Percentiles rank a stretch among this genome's conserved stretches.
These are phyloP conservation scores for Asarcornis scutulata DNA, from an alignment of 2,113 vertebrate genomes.

Conservation along the genomic window DNA sequence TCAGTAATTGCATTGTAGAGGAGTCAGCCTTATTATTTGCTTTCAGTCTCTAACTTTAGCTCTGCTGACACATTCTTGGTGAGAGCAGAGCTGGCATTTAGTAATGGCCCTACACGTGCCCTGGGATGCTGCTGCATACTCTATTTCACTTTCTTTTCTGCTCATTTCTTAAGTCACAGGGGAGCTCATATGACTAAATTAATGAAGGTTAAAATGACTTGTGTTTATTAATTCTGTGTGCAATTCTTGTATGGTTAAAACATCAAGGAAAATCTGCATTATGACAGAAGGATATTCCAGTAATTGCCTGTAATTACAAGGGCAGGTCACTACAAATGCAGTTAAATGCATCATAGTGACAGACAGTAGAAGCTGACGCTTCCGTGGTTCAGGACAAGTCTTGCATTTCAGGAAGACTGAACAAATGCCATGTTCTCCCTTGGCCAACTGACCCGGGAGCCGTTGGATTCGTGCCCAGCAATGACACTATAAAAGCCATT, in stretches of 20 bases:
- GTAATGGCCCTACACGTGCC: neutral
- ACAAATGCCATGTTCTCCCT: neutral
- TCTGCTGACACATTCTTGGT: neutral
- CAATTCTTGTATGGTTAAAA: neutral
- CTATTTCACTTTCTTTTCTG: neutral
- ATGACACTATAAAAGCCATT: neutral
- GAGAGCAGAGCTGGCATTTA: neutral
- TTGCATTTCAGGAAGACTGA: neutral
- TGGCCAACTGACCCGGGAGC: neutral
- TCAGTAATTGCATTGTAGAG: neutral
- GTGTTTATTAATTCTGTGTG: neutral
- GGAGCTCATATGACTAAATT: neutral
- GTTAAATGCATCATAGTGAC: neutral
- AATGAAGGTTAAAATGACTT: neutral
- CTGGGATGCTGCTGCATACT: neutral
- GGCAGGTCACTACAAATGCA: neutral
- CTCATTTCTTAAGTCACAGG: neutral
- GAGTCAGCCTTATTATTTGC: neutral
- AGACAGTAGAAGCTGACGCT: neutral
- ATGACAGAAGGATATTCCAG: neutral
- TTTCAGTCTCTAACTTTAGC: neutral
- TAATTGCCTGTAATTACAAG: slow-evolving; percentile 14
- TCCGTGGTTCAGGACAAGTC: neutral
- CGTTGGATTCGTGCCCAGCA: neutral
- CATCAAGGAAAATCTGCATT: neutral